Base-by-base conservation (phyloP, 2,888 invertebrate species). In the Acanthacorydalis orientalis region DNA sequence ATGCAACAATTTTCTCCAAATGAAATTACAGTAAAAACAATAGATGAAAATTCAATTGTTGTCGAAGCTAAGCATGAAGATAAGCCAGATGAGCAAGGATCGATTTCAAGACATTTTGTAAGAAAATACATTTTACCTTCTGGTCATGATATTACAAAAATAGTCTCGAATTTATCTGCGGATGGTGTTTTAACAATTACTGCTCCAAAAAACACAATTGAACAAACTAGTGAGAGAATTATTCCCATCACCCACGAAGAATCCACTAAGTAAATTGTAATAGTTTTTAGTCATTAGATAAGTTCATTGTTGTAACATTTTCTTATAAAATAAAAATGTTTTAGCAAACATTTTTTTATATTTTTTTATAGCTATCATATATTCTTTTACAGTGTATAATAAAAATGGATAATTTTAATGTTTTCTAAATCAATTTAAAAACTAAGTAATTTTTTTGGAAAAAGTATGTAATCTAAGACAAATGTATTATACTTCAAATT, bases 1-100 rank as follows among this genome's bases (percentile, higher is more conserved):
- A 81, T 85, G 1, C 74, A 67, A 53, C 68, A 69, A 56, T 71
- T 70, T 56, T 61, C 62, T 53, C 70, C 70, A 44, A 65, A 69
- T 10, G 70, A 72, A 53, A 64, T 71, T 51, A 61, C 60, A 38
- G 68, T 72, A 52, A 71, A 70, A 55, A 61, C 60, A 2, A 62
- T 67, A 37, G 56, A 60, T 50, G 67, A 65, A 53, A 64, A 67
- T 51, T 58, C 59, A 51, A 59, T 72, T 42, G 61, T 67, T 33
- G 64, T 71, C 39, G 68, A 69, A 51, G 70, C 68, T 46, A 68
- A 67, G 54, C 71, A 72, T 58, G 68, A 68, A 53, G 70, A 71
- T 55, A 64, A 59, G 52, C 61, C 61, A 50, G 71, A 71, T 54
- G 68, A 70, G 51, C 68, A 68, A 60, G 70, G 70, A 31, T 67